Evolutionary conservation across 2,113 vertebrate genomes (phyloP), one percentile per base, ranked within the genome.

Genomic region (Carassius carassius): DNA sequence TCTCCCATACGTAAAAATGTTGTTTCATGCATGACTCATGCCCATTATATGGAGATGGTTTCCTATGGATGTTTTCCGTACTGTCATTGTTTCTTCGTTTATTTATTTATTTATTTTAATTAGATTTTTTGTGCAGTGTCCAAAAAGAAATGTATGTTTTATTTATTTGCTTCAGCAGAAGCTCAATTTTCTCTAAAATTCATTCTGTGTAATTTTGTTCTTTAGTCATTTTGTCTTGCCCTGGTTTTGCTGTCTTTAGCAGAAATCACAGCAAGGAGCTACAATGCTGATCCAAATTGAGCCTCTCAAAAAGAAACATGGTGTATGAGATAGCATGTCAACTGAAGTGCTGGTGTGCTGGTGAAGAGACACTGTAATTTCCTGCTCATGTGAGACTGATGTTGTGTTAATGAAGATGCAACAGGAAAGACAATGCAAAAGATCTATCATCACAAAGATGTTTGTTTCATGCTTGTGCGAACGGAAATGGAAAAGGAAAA

Each of bases 261-360:
- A 91, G 84, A 91, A 88, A 88, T 73, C 77, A 86, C 74, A 16
- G 76, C 4, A 75, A 89, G 84, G 70, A 84, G 84, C 87, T 67
- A 23, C 86, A 87, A 51, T 62, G 32, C 74, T 67, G 85, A 81
- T 78, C 90, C 87, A 87, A 90, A 91, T 85, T 74, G 78, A 76
- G 73, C 80, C 89, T 81, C 87, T 86, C 87, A 86, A 85, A 88
- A 91, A 91, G 90, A 88, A 94, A 92, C 90, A 90, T 92, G 92
- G 88, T 83, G 87, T 89, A 90, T 91, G 92, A 92, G 93, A 94
- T 93, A 75, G 70, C 87, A 87, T 84, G n/a, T 77, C 91, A 93
- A 93, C 92, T 93, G 89, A 92, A 92, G 91, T 91, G 90, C 92
- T 91, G 89, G 92, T 91, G 91, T 91, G 90, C 92, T 91, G 89